phyloP scores from a whole-genome alignment of 2,113 vertebrate species.

The Rhinolophus sinicus region DNA sequence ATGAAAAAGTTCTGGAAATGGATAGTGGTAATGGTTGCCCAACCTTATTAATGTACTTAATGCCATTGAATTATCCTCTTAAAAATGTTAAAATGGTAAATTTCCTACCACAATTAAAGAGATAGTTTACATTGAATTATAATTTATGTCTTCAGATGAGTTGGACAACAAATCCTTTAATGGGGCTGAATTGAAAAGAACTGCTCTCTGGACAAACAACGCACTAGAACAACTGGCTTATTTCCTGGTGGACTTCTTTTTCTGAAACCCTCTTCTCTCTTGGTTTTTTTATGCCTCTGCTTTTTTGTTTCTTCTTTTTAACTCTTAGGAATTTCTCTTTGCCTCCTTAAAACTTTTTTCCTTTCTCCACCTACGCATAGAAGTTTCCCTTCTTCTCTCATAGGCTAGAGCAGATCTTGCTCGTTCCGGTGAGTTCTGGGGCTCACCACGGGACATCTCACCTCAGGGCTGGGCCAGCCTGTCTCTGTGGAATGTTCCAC shows the following conservation, averaged over 20 bases:
- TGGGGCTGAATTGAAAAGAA: neutral
- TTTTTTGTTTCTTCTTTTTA: neutral
- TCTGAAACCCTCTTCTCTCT: neutral
- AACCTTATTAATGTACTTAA: neutral
- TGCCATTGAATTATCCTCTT: neutral
- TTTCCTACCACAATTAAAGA: neutral
- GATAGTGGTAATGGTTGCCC: neutral
- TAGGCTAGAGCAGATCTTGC: too few relatives aligned
- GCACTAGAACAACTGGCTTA: neutral
- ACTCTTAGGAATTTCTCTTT: neutral
- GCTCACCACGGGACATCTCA: too few relatives aligned
- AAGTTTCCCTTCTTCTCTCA: neutral
- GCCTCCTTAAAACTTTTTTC: neutral
- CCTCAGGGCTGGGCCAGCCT: neutral
- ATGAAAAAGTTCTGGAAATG: neutral
- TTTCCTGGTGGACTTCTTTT: neutral
- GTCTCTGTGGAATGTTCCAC: neutral
- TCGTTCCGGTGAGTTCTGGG: neutral
- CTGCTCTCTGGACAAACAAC: neutral
- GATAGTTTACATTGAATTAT: neutral
- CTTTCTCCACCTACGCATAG: too few relatives aligned
- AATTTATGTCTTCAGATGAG: conserved; percentile 3
- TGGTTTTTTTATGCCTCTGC: neutral
- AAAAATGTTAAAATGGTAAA: neutral
- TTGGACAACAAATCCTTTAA: neutral